These are phyloP conservation scores for Sitta carolinensis DNA, from an alignment of 2,797 vertebrate species.

Conservation along the genomic window DNA sequence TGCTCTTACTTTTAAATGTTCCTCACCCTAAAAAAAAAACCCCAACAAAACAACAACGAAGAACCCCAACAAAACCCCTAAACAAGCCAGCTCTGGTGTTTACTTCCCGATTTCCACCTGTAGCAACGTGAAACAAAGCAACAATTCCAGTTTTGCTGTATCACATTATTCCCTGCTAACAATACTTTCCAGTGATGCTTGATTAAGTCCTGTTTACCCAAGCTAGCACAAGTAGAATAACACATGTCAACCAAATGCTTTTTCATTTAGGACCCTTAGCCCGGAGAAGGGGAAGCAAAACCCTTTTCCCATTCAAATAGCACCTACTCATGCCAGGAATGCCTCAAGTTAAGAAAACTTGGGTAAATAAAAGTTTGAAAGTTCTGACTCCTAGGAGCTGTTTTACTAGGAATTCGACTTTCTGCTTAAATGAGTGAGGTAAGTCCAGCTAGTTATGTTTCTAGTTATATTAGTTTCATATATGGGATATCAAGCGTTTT, in stretches of 20 bases:
- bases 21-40: background rate
- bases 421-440: conserved; percentile 35
- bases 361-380: background rate
- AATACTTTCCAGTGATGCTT: conserved; percentile 17
- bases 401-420: conserved; percentile 46
- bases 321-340: background rate
- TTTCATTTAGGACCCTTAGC: background rate
- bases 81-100: background rate
- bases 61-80: background rate
- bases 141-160: background rate
- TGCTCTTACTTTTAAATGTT: background rate
- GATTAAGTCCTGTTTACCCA: conserved; percentile 43
- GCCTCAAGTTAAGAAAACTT: conserved; percentile 23
- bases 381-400: background rate
- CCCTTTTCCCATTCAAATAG: background rate
- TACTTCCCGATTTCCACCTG: conserved; percentile 36
- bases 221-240: conserved; percentile 36
- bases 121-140: conserved; percentile 23
- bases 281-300: background rate
- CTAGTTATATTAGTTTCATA: conserved; percentile 35
- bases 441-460: conserved; percentile 40
- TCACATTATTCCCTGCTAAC: background rate
- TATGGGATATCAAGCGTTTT: conserved; percentile 47
- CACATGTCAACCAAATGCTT: conserved; percentile 37
- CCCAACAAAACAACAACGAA: background rate